A percentile compares a stretch with the other conserved stretches of the same genome.
These are phyloP conservation scores for Miltochrista miniata DNA, from an alignment of 2,888 invertebrate species.

Conservation along the genomic window DNA sequence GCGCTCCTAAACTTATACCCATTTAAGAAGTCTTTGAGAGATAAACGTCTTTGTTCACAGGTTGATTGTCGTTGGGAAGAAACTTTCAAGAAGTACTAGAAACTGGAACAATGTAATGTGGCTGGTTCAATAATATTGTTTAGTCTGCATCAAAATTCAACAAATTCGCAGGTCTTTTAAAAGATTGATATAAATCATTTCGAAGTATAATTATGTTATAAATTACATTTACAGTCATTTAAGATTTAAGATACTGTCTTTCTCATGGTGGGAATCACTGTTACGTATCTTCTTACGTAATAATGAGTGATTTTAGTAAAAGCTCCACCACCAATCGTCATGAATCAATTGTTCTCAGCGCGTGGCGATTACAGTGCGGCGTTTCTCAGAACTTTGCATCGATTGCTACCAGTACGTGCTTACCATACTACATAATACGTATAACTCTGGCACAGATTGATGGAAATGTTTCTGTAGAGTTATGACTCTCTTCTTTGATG, in stretches of 20 bases:
- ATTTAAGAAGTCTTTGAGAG: slow-evolving; percentile 58
- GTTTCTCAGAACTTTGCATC: slow-evolving; percentile 28
- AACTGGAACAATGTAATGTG: slow-evolving; percentile 38
- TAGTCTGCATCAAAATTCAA: slow-evolving; percentile 23
- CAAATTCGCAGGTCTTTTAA: slow-evolving; percentile 25
- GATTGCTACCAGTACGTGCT: slow-evolving; percentile 29
- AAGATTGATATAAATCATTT: slow-evolving; percentile 32
- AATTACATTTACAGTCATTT: slow-evolving; percentile 32
- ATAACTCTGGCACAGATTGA: slow-evolving; percentile 26
- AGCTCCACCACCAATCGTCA: slow-evolving; percentile 29
- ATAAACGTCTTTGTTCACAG: slow-evolving; percentile 59
- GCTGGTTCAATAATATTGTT: slow-evolving; percentile 36
- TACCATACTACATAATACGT: slow-evolving; percentile 24
- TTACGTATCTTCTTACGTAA: slow-evolving; percentile 7
- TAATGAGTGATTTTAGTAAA: slow-evolving; percentile 38
- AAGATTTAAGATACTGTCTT: slow-evolving; percentile 23
- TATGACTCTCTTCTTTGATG: neutral
- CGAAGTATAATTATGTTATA: slow-evolving; percentile 32
- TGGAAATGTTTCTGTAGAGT: slow-evolving; percentile 18
- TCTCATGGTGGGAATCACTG: slow-evolving; percentile 16
- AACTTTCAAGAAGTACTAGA: slow-evolving; percentile 47
- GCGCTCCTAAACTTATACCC: slow-evolving; percentile 63
- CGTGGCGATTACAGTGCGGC: slow-evolving; percentile 29
- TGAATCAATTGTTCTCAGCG: slow-evolving; percentile 27
- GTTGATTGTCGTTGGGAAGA: slow-evolving; percentile 49